These are phyloP conservation scores for Actenoides hombroni DNA, from an alignment of 2,113 vertebrate species.

Conservation along the genomic window DNA sequence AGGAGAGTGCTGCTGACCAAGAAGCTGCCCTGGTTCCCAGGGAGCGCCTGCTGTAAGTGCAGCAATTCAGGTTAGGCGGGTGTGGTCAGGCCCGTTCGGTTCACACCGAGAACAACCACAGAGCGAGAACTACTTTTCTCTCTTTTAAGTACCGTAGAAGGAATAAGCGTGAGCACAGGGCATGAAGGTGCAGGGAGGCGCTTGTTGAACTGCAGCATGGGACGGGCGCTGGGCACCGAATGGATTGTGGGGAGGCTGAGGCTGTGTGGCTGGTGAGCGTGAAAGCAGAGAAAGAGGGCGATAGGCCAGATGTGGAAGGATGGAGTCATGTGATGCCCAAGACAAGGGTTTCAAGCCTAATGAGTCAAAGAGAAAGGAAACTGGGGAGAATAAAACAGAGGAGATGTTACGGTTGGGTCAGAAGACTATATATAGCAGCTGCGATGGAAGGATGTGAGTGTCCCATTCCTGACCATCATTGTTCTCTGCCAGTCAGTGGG, in stretches of 20 bases:
- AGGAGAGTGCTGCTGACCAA: rapidly evolving
- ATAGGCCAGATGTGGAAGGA: background rate
- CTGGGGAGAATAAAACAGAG: background rate
- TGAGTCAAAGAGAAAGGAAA: slow-evolving; percentile 21
- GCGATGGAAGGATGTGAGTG: background rate
- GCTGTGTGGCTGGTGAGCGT: background rate
- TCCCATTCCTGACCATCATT: background rate
- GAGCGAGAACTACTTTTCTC: background rate
- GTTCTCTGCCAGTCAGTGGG: background rate
- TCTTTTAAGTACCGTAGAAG: background rate
- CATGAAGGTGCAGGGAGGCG: background rate
- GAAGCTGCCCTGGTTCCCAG: background rate
- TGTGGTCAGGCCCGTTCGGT: background rate
- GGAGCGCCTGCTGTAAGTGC: background rate
- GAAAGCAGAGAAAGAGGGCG: background rate
- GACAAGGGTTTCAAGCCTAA: background rate
- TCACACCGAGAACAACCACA: background rate
- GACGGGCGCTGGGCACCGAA: rapidly evolving
- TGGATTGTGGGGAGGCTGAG: background rate
- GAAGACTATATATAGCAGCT: background rate
- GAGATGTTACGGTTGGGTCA: background rate
- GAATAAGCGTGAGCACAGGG: background rate
- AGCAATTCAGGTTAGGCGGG: background rate
- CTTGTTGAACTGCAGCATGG: background rate
- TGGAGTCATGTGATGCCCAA: background rate